Percentiles rank a stretch among this genome's conserved stretches.
Evolutionary conservation across 92 coral and sea anemone species (phyloP).

Genomic region (Desmophyllum pertusum): DNA sequence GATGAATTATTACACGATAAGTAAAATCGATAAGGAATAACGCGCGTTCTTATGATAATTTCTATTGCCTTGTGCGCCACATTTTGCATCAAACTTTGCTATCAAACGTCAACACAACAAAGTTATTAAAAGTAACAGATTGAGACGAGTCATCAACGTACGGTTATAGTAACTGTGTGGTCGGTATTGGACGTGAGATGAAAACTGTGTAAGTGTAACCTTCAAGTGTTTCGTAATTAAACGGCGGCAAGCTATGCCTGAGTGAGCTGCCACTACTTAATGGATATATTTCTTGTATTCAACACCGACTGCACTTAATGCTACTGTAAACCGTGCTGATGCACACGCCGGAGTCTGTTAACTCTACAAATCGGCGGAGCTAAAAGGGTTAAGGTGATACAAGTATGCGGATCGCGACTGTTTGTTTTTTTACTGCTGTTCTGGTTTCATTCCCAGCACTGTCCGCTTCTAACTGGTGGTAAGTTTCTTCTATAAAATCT

Average conservation of each 20-base stretch:
- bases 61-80: too few relatives aligned
- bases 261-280: not conserved
- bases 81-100: not conserved
- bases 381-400: too few relatives aligned
- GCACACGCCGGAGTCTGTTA: not conserved
- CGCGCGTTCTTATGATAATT: not conserved
- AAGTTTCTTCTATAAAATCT: conserved; percentile 17
- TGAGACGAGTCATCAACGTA: not conserved
- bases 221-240: too few relatives aligned
- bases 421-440: conserved; percentile 7
- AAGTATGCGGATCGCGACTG: not conserved
- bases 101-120: not conserved
- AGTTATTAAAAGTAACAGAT: too few relatives aligned
- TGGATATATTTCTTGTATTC: not conserved
- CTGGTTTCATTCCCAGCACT: conserved; percentile 2
- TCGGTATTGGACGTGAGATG: not conserved
- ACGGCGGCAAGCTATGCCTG: not conserved
- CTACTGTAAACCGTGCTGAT: not conserved
- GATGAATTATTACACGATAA: conserved; percentile 3
- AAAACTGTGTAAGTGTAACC: too few relatives aligned
- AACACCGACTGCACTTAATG: not conserved
- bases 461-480: conserved; percentile 74
- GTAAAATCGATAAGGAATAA: too few relatives aligned
- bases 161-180: not conserved
- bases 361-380: not conserved